A percentile compares a stretch with the other conserved stretches of the same genome.
These are phyloP conservation scores for Aplodontia rufa DNA, from an alignment of 2,113 vertebrate genomes.

Conservation along the genomic window DNA sequence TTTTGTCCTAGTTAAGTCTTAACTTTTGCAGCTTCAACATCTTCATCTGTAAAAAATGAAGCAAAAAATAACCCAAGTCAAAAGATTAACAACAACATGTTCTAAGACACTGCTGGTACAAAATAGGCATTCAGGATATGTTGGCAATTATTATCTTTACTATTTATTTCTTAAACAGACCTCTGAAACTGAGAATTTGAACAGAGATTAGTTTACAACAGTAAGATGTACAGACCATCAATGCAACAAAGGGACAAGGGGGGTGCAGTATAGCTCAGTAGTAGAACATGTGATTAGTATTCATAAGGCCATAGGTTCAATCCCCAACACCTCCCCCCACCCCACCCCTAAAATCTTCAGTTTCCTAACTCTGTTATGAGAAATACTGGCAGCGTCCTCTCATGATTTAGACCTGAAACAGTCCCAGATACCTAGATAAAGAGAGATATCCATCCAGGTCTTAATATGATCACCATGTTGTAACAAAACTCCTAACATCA, in stretches of 20 bases:
- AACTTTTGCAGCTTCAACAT: neutral
- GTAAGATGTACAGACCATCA: neutral
- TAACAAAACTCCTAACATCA: neutral
- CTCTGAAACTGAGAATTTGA: neutral
- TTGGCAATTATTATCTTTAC: neutral
- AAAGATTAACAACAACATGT: neutral
- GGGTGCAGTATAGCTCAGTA: neutral
- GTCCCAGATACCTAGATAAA: neutral
- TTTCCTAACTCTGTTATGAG: neutral
- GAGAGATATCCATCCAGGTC: neutral
- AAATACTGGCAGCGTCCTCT: neutral
- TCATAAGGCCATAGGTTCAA: too few species aligned
- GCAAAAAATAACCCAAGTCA: neutral
- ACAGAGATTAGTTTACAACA: neutral
- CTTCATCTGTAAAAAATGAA: neutral
- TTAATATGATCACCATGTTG: neutral
- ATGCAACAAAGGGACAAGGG: neutral
- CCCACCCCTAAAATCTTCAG: slow-evolving; percentile 1
- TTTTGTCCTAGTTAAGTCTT: neutral
- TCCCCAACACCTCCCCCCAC: neutral
- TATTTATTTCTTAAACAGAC: neutral
- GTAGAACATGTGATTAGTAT: neutral
- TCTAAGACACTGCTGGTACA: neutral
- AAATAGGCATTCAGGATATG: neutral
- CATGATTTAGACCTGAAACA: neutral